Evolutionary conservation across 1,140 invertebrate genomes (phyloP).

Genomic region (Hirudo medicinalis): DNA sequence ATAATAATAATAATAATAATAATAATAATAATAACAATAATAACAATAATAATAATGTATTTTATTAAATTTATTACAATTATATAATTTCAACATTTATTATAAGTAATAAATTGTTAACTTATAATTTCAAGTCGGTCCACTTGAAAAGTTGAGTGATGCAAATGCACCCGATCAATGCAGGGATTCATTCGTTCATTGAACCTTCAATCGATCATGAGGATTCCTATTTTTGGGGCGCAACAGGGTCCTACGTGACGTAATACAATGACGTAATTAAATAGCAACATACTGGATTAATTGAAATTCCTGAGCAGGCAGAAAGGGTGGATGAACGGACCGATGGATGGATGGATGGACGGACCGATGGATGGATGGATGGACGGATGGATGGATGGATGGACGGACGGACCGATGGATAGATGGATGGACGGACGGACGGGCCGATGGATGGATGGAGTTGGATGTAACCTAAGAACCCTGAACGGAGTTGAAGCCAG

Average conservation of each 20-base stretch:
- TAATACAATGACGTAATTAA: slow-evolving; percentile 11
- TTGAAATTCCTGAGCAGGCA: slow-evolving; percentile 1
- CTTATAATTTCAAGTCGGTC: too few relatives aligned
- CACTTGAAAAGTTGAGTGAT: too few relatives aligned
- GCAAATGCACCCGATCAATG: not conserved
- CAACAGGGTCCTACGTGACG: not conserved
- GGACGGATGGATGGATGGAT: slow-evolving; percentile 5
- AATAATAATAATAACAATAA: too few relatives aligned
- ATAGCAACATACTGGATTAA: not conserved
- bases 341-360: slow-evolving; percentile 1
- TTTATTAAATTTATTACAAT: too few relatives aligned
- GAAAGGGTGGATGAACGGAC: not conserved
- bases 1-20: too few relatives aligned
- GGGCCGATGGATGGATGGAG: not conserved
- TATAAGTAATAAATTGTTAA: too few relatives aligned
- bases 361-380: slow-evolving; percentile 6
- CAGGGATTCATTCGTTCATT: not conserved
- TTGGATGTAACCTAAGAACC: too few relatives aligned
- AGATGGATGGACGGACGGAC: not conserved
- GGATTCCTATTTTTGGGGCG: not conserved
- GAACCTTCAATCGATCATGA: not conserved
- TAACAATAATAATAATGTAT: too few relatives aligned
- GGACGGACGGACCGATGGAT: slow-evolving; percentile 2
- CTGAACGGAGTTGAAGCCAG: too few relatives aligned
- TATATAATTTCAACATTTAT: too few relatives aligned